These are phyloP conservation scores for Probosciger aterrimus DNA, from an alignment of 2,113 vertebrate species.

Conservation along the genomic window DNA sequence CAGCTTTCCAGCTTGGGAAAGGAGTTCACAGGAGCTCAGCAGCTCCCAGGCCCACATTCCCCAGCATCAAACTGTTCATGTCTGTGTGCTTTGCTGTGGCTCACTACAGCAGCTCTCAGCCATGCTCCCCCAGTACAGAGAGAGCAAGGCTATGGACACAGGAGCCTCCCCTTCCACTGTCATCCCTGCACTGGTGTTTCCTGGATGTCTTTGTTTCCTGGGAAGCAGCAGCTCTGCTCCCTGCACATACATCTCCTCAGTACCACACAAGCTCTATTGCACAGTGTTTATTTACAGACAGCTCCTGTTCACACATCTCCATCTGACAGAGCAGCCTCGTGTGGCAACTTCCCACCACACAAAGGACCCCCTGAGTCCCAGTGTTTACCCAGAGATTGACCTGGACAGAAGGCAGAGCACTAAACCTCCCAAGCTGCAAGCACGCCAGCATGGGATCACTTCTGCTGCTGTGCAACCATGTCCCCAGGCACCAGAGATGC, in stretches of 20 bases:
- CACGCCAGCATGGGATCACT: background rate
- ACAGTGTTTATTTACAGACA: background rate
- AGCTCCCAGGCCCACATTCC: background rate
- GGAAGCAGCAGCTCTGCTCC: background rate
- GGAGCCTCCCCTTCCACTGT: background rate
- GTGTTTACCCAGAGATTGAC: background rate
- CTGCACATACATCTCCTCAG: background rate
- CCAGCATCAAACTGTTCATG: background rate
- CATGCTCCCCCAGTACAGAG: background rate
- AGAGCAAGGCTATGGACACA: background rate
- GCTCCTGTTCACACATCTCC: background rate
- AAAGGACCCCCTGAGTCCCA: background rate
- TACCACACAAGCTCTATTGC: background rate
- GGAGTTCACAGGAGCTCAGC: fast-evolving
- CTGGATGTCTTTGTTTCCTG: background rate
- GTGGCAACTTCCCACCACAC: background rate
- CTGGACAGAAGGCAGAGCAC: background rate
- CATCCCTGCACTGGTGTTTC: no score
- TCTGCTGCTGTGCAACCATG: background rate
- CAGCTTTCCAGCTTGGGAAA: background rate
- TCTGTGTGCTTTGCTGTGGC: background rate
- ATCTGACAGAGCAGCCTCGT: background rate
- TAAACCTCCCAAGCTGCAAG: background rate
- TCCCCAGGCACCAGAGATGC: background rate
- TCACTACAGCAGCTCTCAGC: background rate